phyloP scores from a whole-genome alignment of 23 tunicate species.

The Styela clava region DNA sequence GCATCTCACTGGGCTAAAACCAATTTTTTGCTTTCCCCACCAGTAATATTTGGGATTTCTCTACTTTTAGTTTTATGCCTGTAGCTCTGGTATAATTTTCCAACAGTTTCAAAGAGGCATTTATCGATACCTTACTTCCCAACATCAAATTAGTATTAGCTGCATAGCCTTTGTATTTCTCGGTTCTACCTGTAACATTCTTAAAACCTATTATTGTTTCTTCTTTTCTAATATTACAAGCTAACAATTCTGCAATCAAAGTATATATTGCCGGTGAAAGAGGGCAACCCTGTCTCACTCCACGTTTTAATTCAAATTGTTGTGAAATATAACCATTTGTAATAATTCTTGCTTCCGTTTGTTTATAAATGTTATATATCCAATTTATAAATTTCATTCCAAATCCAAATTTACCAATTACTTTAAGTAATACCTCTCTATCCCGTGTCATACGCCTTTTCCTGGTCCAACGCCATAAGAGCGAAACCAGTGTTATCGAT shows the following conservation, averaged over 20 bases:
- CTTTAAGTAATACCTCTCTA: not conserved
- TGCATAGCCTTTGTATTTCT: not conserved
- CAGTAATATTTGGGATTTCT: not conserved
- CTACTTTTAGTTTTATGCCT: not conserved
- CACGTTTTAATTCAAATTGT: too few relatives aligned
- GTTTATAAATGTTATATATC: not conserved
- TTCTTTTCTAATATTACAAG: not conserved
- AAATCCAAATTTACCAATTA: not conserved
- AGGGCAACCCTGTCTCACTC: too few relatives aligned
- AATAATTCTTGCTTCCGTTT: too few relatives aligned
- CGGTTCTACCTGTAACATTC: not conserved
- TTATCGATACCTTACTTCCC: not conserved
- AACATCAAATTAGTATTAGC: too few relatives aligned
- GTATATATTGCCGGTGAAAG: not conserved
- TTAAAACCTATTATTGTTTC: not conserved
- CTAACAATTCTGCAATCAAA: not conserved
- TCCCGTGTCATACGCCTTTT: not conserved
- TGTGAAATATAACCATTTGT: too few relatives aligned
- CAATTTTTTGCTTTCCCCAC: not conserved
- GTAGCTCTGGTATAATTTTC: not conserved
- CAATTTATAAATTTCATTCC: not conserved
- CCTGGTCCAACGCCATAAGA: too few relatives aligned
- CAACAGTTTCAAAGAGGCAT: not conserved
- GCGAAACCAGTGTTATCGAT: too few relatives aligned
- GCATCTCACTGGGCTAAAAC: not conserved